A percentile compares a stretch with the other conserved stretches of the same genome.
phyloP scores from a whole-genome alignment of 2,888 invertebrate species.

The Napeogenes sylphis region DNA sequence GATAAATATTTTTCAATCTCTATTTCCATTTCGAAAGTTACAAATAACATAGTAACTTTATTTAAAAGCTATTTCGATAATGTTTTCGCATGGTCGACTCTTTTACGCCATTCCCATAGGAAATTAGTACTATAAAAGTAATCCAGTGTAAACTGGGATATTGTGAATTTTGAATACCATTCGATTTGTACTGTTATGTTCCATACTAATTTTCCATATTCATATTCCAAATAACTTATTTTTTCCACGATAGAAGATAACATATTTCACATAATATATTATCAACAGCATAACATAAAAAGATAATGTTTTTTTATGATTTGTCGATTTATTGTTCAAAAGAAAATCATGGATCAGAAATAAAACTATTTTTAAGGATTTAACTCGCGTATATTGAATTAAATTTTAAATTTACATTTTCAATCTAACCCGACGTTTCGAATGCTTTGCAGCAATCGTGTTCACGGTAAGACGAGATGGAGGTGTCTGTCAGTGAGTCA shows the following conservation, averaged over 20 bases:
- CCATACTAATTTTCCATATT: background rate
- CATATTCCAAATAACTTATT: background rate
- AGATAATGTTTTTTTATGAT: too few species aligned
- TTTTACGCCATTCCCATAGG: constrained; percentile 19
- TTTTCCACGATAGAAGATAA: background rate
- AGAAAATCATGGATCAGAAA: too few species aligned
- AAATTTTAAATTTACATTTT: too few species aligned
- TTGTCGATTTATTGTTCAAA: too few species aligned
- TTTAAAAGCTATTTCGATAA: constrained; percentile 18
- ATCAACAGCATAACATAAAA: too few species aligned
- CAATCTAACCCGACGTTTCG: too few species aligned
- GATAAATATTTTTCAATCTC: background rate
- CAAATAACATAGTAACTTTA: constrained; percentile 5
- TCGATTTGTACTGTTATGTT: background rate
- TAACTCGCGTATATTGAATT: too few species aligned
- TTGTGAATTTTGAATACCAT: constrained; percentile 18
- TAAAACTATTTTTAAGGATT: too few species aligned
- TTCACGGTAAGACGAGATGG: too few species aligned
- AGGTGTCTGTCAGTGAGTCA: too few species aligned
- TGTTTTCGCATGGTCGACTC: constrained; percentile 19
- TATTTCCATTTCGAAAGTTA: background rate
- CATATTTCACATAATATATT: too few species aligned
- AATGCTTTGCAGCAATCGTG: too few species aligned
- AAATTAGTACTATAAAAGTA: constrained; percentile 23
- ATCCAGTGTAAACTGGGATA: constrained; percentile 20